phyloP scores from a whole-genome alignment of 37 sponge, comb jelly and placozoan species.

The Beroe ovata region DNA sequence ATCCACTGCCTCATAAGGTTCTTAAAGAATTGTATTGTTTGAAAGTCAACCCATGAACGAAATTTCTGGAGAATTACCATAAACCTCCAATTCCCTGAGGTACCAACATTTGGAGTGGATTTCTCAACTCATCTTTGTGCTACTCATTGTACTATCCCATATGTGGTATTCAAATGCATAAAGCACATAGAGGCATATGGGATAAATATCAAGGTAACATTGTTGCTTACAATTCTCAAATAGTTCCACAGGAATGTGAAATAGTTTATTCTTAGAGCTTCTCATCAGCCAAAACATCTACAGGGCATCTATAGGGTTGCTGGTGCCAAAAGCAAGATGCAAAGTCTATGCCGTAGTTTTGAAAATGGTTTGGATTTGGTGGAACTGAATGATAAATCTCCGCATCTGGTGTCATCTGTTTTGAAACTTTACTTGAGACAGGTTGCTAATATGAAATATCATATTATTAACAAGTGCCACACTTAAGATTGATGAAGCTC shows the following conservation, averaged over 20 bases:
- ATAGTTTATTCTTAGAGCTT: too few relatives aligned
- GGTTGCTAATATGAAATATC: background rate
- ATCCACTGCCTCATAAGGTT: slow-evolving; percentile 51
- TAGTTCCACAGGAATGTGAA: too few relatives aligned
- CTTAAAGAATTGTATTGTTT: background rate
- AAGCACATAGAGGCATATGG: slow-evolving; percentile 37
- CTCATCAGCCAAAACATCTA: too few relatives aligned
- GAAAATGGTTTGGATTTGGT: slow-evolving; percentile 61
- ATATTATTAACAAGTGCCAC: background rate
- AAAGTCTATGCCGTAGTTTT: slow-evolving; percentile 46
- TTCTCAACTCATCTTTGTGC: slow-evolving; percentile 59
- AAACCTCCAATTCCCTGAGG: too few relatives aligned
- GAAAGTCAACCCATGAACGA: too few relatives aligned
- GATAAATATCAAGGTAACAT: slow-evolving; percentile 43
- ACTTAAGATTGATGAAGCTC: background rate
- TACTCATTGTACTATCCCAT: slow-evolving; percentile 60
- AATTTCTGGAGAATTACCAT: too few relatives aligned
- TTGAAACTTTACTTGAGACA: slow-evolving; percentile 59
- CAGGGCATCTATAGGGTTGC: slow-evolving; percentile 53
- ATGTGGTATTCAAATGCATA: slow-evolving; percentile 50
- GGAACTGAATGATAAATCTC: slow-evolving; percentile 45
- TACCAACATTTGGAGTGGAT: slow-evolving; percentile 61
- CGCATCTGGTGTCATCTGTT: slow-evolving; percentile 47
- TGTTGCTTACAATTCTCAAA: too few relatives aligned
- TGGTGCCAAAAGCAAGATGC: slow-evolving; percentile 64